phyloP scores from a whole-genome alignment of 1,140 invertebrate species.

The Drosophila burlai region DNA sequence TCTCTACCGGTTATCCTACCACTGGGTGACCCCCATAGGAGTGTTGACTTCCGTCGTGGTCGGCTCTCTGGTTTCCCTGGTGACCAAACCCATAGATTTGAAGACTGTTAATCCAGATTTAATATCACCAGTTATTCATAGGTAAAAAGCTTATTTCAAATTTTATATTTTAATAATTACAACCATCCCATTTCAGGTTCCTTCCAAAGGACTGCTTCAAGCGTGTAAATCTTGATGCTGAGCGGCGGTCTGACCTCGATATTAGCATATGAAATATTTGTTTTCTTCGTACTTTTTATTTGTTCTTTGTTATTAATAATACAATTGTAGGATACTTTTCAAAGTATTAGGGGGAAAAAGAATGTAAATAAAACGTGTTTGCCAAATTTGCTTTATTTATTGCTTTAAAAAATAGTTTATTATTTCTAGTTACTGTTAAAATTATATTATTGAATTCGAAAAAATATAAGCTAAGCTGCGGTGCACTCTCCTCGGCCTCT shows the following conservation, averaged over 20 bases:
- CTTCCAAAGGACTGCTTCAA: constrained; percentile 76
- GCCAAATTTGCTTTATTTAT: too few species aligned
- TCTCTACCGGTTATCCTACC: constrained; percentile 90
- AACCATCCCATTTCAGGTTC: constrained; percentile 42
- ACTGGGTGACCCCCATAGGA: constrained; percentile 91
- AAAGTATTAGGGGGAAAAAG: neutral
- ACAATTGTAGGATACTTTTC: neutral
- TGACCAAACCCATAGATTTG: constrained; percentile 88
- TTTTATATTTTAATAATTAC: neutral
- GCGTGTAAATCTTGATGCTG: constrained; percentile 4
- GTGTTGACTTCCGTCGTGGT: constrained; percentile 87
- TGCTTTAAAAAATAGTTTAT: too few species aligned
- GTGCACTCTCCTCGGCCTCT: neutral
- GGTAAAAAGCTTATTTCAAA: constrained; percentile 47
- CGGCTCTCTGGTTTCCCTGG: constrained; percentile 88
- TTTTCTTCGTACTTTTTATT: neutral
- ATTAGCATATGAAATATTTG: neutral
- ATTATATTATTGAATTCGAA: too few species aligned
- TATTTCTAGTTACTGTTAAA: too few species aligned
- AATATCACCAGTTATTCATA: constrained; percentile 88
- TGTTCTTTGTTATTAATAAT: neutral
- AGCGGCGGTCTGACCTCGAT: neutral
- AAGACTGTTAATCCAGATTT: constrained; percentile 87
- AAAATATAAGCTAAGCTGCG: neutral
- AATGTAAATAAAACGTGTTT: too few species aligned